Evolutionary conservation across 1,140 invertebrate species (phyloP).

Genomic region (Pinna nobilis): DNA sequence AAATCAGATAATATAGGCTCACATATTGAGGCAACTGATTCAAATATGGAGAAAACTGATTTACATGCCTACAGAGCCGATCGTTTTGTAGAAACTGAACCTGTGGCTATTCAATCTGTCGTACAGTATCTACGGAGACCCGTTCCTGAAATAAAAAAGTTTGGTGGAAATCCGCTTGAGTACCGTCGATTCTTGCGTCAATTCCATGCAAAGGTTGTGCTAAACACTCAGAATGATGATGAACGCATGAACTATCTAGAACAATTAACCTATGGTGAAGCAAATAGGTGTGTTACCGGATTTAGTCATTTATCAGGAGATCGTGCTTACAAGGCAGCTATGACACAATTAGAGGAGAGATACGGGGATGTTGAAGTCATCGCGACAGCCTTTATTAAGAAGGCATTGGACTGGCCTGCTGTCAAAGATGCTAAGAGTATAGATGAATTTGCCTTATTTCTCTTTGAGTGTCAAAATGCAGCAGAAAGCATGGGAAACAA

Average conservation of each 20-base stretch:
- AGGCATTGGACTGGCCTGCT: conserved; percentile 27
- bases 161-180: conserved; percentile 40
- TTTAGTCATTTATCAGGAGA: conserved; percentile 34
- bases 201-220: conserved; percentile 37
- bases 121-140: conserved; percentile 32
- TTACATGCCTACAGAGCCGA: background rate
- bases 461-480: conserved; percentile 35
- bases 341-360: conserved; percentile 34
- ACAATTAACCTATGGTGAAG: conserved; percentile 40
- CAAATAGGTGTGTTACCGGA: conserved; percentile 26
- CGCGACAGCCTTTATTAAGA: conserved; percentile 40
- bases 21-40: background rate
- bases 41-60: background rate
- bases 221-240: conserved; percentile 29
- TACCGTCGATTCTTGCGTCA: conserved; percentile 41
- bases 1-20: background rate
- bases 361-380: conserved; percentile 41
- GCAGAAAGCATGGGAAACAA: conserved; percentile 19
- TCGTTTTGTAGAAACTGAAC: background rate
- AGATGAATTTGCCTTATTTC: conserved; percentile 39
- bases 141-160: conserved; percentile 31
- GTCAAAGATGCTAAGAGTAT: conserved; percentile 25
- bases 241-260: conserved; percentile 45
- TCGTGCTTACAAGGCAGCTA: conserved; percentile 32
- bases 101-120: conserved; percentile 10